Conservation (phyloP, 2,113 vertebrate species). For the Grammomys surdaster region DNA sequence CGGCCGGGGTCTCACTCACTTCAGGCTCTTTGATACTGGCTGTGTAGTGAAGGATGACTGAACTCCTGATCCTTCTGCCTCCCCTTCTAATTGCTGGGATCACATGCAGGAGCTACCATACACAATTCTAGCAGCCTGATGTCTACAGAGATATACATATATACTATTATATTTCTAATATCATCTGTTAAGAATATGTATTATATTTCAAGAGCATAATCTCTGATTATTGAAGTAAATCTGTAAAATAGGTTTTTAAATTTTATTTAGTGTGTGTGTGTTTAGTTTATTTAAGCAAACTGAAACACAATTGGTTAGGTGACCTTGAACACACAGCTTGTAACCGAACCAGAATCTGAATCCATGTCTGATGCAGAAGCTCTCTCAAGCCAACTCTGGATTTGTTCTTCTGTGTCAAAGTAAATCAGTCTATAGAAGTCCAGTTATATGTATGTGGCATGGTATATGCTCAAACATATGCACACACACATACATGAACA, state of each 20-base stretch:
- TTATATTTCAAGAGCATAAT: slow-evolving; percentile 19
- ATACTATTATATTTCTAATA: not conserved
- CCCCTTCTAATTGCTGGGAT: not conserved
- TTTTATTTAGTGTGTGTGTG: not conserved
- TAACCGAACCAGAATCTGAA: slow-evolving; percentile 10
- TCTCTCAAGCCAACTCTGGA: not conserved
- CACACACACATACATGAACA: too few relatives aligned
- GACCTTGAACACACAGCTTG: not conserved
- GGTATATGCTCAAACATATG: not conserved
- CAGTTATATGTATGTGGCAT: not conserved
- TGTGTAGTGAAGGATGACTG: not conserved
- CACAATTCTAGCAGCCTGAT: not conserved
- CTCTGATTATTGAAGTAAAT: slow-evolving; percentile 45
- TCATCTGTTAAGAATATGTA: not conserved
- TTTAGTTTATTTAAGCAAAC: slow-evolving; percentile 1
- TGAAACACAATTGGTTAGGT: not conserved
- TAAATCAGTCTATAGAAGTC: not conserved
- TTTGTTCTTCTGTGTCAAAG: not conserved
- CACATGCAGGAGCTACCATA: not conserved
- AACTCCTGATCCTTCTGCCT: not conserved
- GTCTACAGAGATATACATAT: not conserved
- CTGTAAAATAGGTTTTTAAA: not conserved
- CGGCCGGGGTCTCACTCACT: not conserved
- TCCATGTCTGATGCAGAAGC: not conserved
- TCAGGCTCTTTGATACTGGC: not conserved